Conservation (phyloP, 2,113 vertebrate species). For the Heterochromis multidens region DNA sequence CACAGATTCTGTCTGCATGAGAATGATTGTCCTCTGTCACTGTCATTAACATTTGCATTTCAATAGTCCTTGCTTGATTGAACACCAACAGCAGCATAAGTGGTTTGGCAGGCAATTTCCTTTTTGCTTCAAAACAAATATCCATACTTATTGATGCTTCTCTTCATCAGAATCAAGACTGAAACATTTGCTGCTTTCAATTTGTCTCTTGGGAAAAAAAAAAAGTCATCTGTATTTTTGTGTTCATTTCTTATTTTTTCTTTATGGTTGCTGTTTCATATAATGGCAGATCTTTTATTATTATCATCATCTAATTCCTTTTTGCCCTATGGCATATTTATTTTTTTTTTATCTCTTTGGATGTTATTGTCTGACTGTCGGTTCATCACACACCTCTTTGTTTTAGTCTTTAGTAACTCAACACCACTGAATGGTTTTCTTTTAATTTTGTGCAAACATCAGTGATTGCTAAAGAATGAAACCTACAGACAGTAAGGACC, state of each 20-base stretch:
- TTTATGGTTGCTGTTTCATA: neutral
- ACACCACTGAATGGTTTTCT: neutral
- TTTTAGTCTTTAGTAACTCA: neutral
- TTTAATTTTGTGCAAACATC: neutral
- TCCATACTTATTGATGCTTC: conserved; percentile 44
- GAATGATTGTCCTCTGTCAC: conserved; percentile 44
- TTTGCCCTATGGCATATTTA: neutral
- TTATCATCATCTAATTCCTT: neutral
- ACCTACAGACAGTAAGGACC: neutral
- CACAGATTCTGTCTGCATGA: conserved; percentile 6
- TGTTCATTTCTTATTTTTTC: neutral
- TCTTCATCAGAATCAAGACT: conserved; percentile 25
- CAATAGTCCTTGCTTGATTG: conserved; percentile 53
- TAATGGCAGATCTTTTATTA: neutral
- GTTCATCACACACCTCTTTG: neutral
- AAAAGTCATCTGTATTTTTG: neutral
- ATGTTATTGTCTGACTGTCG: neutral
- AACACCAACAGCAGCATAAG: conserved; percentile 54
- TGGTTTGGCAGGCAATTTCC: conserved; percentile 56
- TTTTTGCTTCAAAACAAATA: conserved; percentile 60
- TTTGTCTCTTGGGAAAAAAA: neutral
- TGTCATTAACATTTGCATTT: conserved; percentile 69
- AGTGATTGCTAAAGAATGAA: neutral
- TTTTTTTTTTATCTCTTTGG: neutral
- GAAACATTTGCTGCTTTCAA: neutral